phyloP scores from a whole-genome alignment of 53 echinoderm and acorn worm genomes.

The Hippasteria phrygiana region DNA sequence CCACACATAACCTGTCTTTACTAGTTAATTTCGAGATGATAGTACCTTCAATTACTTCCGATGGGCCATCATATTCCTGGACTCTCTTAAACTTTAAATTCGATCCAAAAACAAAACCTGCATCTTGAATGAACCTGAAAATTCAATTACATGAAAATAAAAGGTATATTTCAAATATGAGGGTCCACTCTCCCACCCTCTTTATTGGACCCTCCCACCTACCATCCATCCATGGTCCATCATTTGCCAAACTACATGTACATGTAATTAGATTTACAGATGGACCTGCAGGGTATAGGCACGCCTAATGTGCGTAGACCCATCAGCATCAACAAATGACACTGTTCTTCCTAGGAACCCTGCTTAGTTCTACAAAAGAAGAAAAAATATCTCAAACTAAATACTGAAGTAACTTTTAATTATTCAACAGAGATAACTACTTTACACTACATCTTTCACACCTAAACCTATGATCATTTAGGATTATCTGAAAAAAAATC shows the following conservation, averaged over 20 bases:
- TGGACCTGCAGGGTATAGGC: conserved; percentile 47
- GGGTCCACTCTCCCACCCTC: conserved; percentile 5
- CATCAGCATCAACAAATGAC: conserved; percentile 50
- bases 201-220: conserved; percentile 12
- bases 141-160: not conserved
- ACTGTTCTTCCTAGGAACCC: conserved; percentile 60
- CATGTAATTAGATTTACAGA: no score
- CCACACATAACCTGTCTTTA: no score
- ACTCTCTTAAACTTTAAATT: no score
- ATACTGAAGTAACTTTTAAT: not conserved
- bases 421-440: no score
- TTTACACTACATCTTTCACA: not conserved
- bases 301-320: conserved; percentile 52
- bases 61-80: no score
- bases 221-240: conserved; percentile 8
- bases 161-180: not conserved
- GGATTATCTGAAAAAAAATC: no score
- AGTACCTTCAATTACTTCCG: no score
- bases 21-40: no score
- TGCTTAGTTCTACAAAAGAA: not conserved
- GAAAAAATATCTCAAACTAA: not conserved
- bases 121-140: not conserved
- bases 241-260: no score
- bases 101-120: not conserved
- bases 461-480: not conserved